A percentile compares a stretch with the other conserved stretches of the same genome.
These are phyloP conservation scores for Dolichallabes microphthalmus DNA, from an alignment of 2,113 vertebrate species.

Conservation along the genomic window DNA sequence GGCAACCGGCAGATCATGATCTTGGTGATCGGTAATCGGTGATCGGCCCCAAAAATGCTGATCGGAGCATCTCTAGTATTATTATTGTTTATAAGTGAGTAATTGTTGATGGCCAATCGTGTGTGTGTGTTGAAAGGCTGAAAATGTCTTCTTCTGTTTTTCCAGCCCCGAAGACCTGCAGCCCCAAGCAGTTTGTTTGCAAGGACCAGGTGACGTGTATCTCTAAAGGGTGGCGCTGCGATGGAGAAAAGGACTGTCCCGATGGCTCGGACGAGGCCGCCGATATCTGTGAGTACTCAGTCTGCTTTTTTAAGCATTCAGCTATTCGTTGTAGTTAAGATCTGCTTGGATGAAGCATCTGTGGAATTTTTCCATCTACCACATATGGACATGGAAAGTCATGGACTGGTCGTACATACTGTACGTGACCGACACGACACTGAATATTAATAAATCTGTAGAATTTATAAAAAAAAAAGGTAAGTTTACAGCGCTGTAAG, in stretches of 20 bases:
- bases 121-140: not conserved
- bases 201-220: constrained; percentile 96
- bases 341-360: not conserved
- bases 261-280: constrained; percentile 94
- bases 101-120: not conserved
- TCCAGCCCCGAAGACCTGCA: constrained; percentile 90
- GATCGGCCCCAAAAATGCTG: too few species aligned
- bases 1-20: too few species aligned
- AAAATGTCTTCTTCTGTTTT: not conserved
- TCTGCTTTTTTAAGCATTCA: not conserved
- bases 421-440: not conserved
- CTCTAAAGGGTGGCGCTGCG: constrained; percentile 97
- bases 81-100: not conserved
- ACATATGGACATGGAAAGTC: not conserved
- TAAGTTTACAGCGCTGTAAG: not conserved
- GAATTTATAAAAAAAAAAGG: not conserved
- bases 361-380: not conserved
- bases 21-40: too few species aligned
- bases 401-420: not conserved
- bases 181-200: constrained; percentile 94
- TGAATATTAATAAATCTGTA: not conserved
- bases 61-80: too few species aligned
- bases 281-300: constrained; percentile 86
- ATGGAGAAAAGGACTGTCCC: constrained; percentile 95
- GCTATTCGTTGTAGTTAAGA: not conserved